phyloP scores from a whole-genome alignment of 1,140 invertebrate species.

The Ceratina calcarata region DNA sequence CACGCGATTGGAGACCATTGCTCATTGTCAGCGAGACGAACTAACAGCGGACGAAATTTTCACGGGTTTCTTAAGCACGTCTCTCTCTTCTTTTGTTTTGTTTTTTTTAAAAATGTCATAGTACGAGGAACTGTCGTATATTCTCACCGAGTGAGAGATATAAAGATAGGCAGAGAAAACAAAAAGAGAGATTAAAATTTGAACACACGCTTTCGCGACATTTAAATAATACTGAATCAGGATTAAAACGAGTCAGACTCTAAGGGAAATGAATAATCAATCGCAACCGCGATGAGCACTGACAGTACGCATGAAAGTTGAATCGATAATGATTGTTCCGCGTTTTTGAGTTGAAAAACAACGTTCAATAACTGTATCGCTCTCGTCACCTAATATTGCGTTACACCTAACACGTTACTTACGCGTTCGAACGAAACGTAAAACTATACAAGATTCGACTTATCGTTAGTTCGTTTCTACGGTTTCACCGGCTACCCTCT shows the following conservation, averaged over 20 bases:
- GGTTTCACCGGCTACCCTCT: background rate
- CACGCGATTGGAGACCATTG: no score
- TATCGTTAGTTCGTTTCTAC: background rate
- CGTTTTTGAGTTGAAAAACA: background rate
- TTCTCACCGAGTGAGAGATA: background rate
- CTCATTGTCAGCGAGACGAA: background rate
- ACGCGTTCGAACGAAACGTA: conserved; percentile 18
- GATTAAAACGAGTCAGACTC: conserved; percentile 41
- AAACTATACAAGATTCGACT: conserved; percentile 15
- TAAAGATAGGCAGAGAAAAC: background rate
- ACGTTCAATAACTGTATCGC: conserved; percentile 9
- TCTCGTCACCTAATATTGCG: conserved; percentile 14
- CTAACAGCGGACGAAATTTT: background rate
- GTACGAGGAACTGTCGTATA: conserved; percentile 15
- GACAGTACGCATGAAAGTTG: background rate
- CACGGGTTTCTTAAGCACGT: background rate
- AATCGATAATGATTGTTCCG: no score
- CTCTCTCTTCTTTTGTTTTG: background rate
- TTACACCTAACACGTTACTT: conserved; percentile 8
- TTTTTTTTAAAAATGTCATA: background rate
- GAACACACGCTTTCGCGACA: conserved; percentile 11
- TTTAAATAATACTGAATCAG: conserved; percentile 41
- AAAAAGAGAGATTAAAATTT: conserved; percentile 23
- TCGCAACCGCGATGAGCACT: conserved; percentile 3
- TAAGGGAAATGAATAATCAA: conserved; percentile 13